phyloP scores from a whole-genome alignment of 2,797 vertebrate genomes.

The Myotis myotis region DNA sequence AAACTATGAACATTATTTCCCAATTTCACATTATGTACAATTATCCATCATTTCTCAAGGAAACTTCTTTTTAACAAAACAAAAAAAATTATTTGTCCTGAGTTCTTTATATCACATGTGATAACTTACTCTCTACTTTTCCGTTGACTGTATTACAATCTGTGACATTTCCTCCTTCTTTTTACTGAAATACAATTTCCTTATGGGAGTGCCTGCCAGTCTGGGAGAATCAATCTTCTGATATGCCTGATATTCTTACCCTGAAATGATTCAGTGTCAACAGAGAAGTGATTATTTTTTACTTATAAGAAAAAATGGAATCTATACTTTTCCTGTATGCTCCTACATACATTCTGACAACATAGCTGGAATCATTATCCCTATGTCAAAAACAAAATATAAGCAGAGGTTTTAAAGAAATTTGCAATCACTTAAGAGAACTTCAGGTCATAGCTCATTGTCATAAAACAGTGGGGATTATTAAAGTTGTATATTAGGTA shows the following conservation, averaged over 20 bases:
- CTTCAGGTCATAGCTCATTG: background rate
- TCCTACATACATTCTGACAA: background rate
- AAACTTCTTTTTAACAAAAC: background rate
- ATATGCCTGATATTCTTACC: background rate
- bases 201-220: background rate
- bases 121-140: background rate
- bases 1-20: background rate
- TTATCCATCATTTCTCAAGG: background rate
- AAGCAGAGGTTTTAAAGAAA: slow-evolving; percentile 7
- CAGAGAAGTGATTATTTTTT: background rate
- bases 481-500: background rate
- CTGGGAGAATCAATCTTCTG: background rate
- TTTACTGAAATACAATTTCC: background rate
- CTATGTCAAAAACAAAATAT: slow-evolving; percentile 11
- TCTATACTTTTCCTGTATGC: background rate
- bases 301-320: background rate
- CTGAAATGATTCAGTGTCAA: background rate
- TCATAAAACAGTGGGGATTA: background rate
- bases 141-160: background rate
- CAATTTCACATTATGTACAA: slow-evolving; percentile 14
- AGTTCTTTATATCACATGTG: background rate
- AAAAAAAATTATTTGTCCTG: background rate
- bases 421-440: background rate
- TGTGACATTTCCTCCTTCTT: background rate
- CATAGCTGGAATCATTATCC: background rate